Conservation (phyloP, 2,113 vertebrate genomes). For the crab-eating macaque (Macaca fascicularis) region DNA sequence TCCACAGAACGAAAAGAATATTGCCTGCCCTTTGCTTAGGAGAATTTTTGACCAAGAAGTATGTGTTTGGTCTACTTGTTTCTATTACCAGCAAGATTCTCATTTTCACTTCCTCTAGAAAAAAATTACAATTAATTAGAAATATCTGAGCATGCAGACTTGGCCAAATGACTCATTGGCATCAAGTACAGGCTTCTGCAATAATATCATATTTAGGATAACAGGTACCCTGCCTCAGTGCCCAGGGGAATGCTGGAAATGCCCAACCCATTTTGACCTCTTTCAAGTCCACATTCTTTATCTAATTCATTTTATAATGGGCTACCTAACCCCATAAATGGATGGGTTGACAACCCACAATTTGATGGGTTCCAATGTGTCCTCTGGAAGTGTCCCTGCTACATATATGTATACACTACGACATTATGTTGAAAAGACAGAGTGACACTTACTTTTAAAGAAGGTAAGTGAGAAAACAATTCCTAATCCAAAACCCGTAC, state of each 20-base stretch:
- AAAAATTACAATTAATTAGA: conserved; percentile 60
- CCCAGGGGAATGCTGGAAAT: conserved; percentile 37
- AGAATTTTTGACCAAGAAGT: neutral
- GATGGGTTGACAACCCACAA: neutral
- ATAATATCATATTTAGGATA: conserved; percentile 45
- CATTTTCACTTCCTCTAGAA: conserved; percentile 54
- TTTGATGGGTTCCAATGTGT: neutral
- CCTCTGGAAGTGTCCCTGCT: neutral
- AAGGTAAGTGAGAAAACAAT: conserved; percentile 91
- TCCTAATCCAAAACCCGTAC: conserved; percentile 91
- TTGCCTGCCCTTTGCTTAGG: neutral
- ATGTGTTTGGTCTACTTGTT: conserved; percentile 16
- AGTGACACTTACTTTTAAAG: conserved; percentile 94
- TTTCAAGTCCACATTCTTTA: neutral
- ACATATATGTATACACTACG: neutral
- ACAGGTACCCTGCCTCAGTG: conserved; percentile 53
- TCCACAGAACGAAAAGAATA: conserved; percentile 13
- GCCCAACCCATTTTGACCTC: neutral
- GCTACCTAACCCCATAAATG: neutral
- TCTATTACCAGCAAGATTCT: conserved; percentile 45
- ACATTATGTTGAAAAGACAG: neutral
- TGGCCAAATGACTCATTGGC: conserved; percentile 50
- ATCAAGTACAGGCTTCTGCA: conserved; percentile 38
- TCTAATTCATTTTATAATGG: neutral
- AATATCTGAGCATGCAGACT: conserved; percentile 19